Conservation (phyloP, 2,797 vertebrate species). For the Epinephelus coioides region DNA sequence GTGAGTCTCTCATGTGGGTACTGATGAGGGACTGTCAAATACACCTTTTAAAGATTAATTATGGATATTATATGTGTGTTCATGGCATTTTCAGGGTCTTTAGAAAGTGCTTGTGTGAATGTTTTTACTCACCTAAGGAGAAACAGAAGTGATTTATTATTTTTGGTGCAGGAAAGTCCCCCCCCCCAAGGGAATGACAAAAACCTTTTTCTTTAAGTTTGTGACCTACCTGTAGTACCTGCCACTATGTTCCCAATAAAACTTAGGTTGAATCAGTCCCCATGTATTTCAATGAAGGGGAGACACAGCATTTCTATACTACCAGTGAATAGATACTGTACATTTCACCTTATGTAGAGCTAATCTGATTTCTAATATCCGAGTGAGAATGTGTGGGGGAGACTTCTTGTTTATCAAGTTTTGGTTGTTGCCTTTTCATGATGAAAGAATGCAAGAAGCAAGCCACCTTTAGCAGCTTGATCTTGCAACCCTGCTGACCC, state of each 20-base stretch:
- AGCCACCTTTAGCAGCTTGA: background rate
- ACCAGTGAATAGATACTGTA: background rate
- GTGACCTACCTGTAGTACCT: background rate
- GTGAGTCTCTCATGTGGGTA: background rate
- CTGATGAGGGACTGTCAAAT: slow-evolving; percentile 15
- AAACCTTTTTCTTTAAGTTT: background rate
- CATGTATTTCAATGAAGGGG: background rate
- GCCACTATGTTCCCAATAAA: background rate
- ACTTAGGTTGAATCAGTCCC: background rate
- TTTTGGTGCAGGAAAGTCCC: background rate
- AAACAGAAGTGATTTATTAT: background rate
- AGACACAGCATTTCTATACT: background rate
- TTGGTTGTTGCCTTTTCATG: background rate
- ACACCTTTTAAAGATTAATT: background rate
- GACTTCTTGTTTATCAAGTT: background rate
- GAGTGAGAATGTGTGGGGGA: background rate
- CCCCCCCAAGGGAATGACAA: background rate
- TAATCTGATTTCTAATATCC: background rate
- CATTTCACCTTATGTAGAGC: too few relatives aligned
- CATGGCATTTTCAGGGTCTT: background rate
- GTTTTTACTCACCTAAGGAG: background rate
- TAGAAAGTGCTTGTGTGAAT: background rate
- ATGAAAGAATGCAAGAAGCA: background rate
- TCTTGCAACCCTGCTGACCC: background rate
- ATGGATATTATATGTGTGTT: background rate